Conservation (phyloP, 2,888 invertebrate genomes). For the Icerya purchasi region DNA sequence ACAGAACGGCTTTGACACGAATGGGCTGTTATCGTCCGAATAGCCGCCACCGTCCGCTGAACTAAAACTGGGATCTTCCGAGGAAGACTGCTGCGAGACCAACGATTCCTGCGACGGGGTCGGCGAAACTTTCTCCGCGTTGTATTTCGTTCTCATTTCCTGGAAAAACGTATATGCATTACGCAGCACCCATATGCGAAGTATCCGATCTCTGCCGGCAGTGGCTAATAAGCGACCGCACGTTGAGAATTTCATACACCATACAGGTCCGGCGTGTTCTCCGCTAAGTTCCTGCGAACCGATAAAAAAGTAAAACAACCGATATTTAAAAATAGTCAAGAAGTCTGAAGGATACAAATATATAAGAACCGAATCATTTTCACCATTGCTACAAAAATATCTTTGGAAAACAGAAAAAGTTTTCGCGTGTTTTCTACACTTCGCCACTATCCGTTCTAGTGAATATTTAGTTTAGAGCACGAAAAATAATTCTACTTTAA, state of each 20-base stretch:
- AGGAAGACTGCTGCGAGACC: constrained; percentile 48
- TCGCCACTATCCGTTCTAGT: too few relatives aligned
- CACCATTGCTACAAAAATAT: too few relatives aligned
- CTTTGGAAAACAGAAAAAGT: too few relatives aligned
- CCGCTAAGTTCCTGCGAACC: constrained; percentile 42
- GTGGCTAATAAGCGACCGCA: constrained; percentile 89
- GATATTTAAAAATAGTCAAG: background rate
- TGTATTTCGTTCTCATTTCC: constrained; percentile 89
- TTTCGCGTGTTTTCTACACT: too few relatives aligned
- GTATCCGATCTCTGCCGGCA: constrained; percentile 84
- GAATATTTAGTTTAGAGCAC: too few relatives aligned
- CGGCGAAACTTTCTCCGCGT: constrained; percentile 75
- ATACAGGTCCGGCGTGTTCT: constrained; percentile 80
- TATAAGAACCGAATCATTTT: too few relatives aligned
- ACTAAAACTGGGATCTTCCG: constrained; percentile 31
- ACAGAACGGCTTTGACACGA: constrained; percentile 78
- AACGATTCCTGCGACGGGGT: constrained; percentile 82
- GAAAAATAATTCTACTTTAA: too few relatives aligned
- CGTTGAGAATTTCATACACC: constrained; percentile 96
- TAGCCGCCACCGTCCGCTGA: constrained; percentile 21
- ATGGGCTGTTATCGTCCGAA: constrained; percentile 38
- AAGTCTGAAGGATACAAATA: background rate
- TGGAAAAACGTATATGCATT: constrained; percentile 78
- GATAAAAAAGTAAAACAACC: too few relatives aligned
- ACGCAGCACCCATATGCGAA: constrained; percentile 84